Evolutionary conservation across 2,113 vertebrate species (phyloP).

Genomic region (Verasper variegatus): DNA sequence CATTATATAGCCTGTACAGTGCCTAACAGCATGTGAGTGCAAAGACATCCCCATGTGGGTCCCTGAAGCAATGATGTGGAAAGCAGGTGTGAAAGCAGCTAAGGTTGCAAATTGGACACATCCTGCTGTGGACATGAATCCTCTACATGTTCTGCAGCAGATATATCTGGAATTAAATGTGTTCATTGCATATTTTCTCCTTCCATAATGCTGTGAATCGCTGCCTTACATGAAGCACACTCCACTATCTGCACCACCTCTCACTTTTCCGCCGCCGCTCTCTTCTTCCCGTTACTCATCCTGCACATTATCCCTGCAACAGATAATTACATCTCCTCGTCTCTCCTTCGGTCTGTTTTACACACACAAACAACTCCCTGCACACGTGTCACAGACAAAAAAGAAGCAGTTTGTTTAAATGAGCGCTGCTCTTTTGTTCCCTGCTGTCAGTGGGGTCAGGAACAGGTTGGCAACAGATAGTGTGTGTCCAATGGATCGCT

Average conservation of each 20-base stretch:
- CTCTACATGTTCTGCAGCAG: neutral
- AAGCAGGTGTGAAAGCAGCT: neutral
- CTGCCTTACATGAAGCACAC: conserved; percentile 30
- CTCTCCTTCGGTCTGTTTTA: conserved; percentile 26
- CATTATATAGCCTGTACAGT: no score
- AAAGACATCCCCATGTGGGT: no score
- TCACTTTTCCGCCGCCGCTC: conserved; percentile 19
- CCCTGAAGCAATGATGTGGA: no score
- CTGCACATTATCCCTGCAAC: neutral
- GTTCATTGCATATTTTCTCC: conserved; percentile 24
- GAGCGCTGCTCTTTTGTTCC: conserved; percentile 61
- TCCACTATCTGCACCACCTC: conserved; percentile 17
- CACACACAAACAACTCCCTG: conserved; percentile 30
- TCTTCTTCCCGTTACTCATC: conserved; percentile 19
- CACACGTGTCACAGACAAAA: conserved; percentile 16
- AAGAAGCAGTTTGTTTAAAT: conserved; percentile 63
- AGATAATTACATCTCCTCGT: conserved; percentile 15
- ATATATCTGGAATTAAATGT: conserved; percentile 8
- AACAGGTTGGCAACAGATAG: conserved; percentile 65
- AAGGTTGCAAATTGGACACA: neutral
- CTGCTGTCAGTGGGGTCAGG: conserved; percentile 55
- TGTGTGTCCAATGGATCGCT: conserved; percentile 73
- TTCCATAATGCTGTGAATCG: conserved; percentile 34
- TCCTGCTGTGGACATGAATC: neutral
- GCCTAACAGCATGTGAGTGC: no score